phyloP scores from a whole-genome alignment of 2,888 invertebrate species.

The Mycalesis mineus region DNA sequence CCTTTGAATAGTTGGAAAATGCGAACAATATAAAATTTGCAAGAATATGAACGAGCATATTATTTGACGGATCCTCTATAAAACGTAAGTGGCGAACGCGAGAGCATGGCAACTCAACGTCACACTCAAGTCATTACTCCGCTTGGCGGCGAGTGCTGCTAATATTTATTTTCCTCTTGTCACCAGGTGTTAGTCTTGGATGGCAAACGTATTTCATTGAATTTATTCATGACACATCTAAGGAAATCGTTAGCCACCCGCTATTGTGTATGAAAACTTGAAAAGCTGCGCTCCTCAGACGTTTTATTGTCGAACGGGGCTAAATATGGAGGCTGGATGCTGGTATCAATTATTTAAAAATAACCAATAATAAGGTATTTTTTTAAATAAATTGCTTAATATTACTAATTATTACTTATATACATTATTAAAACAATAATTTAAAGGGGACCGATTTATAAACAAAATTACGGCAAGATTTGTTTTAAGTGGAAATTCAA shows the following conservation, averaged over 20 bases:
- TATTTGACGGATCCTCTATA: conserved; percentile 1
- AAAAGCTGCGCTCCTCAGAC: conserved; percentile 16
- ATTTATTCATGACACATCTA: conserved; percentile 28
- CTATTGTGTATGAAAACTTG: conserved; percentile 21
- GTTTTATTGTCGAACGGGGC: conserved; percentile 6
- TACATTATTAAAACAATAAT: no score
- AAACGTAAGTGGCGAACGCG: conserved; percentile 1
- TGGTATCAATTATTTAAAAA: no score
- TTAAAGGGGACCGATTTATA: no score
- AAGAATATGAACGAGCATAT: neutral
- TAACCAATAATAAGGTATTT: no score
- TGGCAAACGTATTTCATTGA: conserved; percentile 22
- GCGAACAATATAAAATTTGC: neutral
- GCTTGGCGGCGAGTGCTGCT: conserved; percentile 16
- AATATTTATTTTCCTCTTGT: conserved; percentile 29
- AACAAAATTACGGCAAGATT: no score
- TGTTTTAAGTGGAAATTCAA: no score
- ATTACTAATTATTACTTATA: no score
- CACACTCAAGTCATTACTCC: conserved; percentile 23
- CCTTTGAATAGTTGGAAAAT: neutral
- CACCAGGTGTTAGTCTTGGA: conserved; percentile 24
- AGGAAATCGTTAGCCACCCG: conserved; percentile 26
- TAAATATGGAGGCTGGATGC: neutral
- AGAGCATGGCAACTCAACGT: conserved; percentile 15
- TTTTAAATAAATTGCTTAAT: no score